Conservation (phyloP, 2,888 invertebrate species). For the Dryomyza anilis region DNA sequence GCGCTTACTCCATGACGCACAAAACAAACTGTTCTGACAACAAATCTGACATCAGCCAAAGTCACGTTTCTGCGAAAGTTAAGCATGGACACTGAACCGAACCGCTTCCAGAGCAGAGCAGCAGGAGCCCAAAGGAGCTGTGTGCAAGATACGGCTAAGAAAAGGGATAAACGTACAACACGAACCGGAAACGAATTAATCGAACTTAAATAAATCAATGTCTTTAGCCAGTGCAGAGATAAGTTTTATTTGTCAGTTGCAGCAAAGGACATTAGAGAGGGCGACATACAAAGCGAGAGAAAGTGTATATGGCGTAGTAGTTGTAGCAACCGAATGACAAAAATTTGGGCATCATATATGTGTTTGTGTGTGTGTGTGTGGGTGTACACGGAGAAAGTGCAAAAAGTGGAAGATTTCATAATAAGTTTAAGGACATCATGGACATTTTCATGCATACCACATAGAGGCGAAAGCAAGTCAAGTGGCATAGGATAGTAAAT, state of each 20-base stretch:
- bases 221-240: conserved; percentile 40
- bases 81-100: not conserved
- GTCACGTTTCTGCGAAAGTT: not conserved
- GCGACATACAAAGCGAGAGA: not conserved
- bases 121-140: too few relatives aligned
- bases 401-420: too few relatives aligned
- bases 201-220: conserved; percentile 61
- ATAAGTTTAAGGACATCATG: conserved; percentile 24
- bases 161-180: conserved; percentile 3
- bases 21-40: not conserved
- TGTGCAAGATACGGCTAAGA: too few relatives aligned
- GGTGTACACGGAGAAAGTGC: too few relatives aligned
- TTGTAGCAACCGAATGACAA: too few relatives aligned
- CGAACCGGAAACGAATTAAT: conserved; percentile 57
- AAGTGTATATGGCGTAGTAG: too few relatives aligned
- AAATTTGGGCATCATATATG: too few relatives aligned
- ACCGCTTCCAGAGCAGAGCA: too few relatives aligned
- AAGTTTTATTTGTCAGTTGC: conserved; percentile 16
- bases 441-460: too few relatives aligned
- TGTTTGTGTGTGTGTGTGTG: too few relatives aligned
- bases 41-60: conserved; percentile 1
- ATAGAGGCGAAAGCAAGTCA: conserved; percentile 40
- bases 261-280: conserved; percentile 6
- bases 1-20: not conserved
- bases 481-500: conserved; percentile 39